Evolutionary conservation across 2,113 vertebrate genomes (phyloP).

Genomic region (Promerops cafer): DNA sequence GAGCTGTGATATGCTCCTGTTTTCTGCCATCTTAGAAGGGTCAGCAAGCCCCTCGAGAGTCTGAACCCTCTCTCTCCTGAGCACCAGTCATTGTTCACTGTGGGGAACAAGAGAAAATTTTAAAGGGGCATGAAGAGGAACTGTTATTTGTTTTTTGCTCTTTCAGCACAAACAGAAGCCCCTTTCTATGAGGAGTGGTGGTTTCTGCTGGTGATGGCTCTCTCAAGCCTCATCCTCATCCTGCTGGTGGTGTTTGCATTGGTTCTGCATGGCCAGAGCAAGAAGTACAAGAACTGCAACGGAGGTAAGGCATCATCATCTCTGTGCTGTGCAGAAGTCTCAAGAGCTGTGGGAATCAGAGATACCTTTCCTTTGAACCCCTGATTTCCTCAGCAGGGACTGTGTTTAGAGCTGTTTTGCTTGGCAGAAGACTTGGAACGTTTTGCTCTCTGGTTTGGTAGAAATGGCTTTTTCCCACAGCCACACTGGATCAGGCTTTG

Average conservation of each 20-base stretch:
- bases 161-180: conserved; percentile 81
- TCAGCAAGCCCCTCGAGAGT: background rate
- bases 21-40: background rate
- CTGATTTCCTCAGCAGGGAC: background rate
- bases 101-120: background rate
- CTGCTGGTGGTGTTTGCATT: conserved; percentile 86
- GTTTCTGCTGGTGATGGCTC: conserved; percentile 91
- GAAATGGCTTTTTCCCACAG: background rate
- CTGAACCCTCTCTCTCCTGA: background rate
- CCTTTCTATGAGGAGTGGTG: conserved; percentile 98
- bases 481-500: background rate
- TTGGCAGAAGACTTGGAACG: background rate
- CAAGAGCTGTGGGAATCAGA: background rate
- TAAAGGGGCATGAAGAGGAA: background rate
- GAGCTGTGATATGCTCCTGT: background rate
- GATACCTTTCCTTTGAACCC: background rate
- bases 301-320: conserved; percentile 66
- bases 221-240: conserved; percentile 88
- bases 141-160: background rate
- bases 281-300: conserved; percentile 83
- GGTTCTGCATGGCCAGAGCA: conserved; percentile 86
- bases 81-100: accelerated
- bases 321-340: background rate
- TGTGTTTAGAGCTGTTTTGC: background rate
- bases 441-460: background rate